phyloP scores from a whole-genome alignment of 2,888 invertebrate species.

The Yponomeuta malinellus region DNA sequence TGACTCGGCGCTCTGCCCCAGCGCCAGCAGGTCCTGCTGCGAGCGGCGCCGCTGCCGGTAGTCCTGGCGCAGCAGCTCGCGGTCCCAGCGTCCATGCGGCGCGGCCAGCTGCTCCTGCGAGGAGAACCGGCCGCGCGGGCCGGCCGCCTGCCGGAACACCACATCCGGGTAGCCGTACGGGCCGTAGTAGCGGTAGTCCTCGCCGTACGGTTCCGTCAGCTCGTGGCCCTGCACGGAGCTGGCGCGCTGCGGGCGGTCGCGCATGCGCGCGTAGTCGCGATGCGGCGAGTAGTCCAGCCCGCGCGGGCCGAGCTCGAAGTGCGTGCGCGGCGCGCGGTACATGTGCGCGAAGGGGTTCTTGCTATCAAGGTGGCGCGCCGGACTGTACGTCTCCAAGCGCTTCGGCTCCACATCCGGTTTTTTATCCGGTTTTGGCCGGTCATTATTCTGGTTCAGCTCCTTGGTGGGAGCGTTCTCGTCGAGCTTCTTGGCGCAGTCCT shows the following conservation, averaged over 20 bases:
- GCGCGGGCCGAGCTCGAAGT: conserved; percentile 70
- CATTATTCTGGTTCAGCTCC: conserved; percentile 42
- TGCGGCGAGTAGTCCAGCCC: conserved; percentile 69
- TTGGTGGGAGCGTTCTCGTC: conserved; percentile 43
- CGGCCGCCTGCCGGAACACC: conserved; percentile 62
- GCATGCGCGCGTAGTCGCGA: conserved; percentile 55
- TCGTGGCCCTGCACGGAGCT: conserved; percentile 69
- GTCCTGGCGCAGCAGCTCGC: conserved; percentile 48
- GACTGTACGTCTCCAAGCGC: conserved; percentile 4
- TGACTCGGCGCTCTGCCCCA: conserved; percentile 63
- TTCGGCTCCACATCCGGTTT: conserved; percentile 13
- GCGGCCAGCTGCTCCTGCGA: conserved; percentile 70
- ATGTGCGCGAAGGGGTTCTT: conserved; percentile 61
- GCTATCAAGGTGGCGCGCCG: conserved; percentile 37
- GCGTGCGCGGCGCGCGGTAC: conserved; percentile 50
- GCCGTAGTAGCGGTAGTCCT: conserved; percentile 60
- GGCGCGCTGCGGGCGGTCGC: conserved; percentile 65
- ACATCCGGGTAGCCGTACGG: conserved; percentile 65
- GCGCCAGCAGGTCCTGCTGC: conserved; percentile 66
- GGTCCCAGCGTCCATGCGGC: conserved; percentile 58
- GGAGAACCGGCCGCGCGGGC: conserved; percentile 62
- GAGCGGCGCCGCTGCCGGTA: conserved; percentile 65
- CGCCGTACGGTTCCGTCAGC: conserved; percentile 58
- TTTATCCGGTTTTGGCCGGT: conserved; percentile 18
- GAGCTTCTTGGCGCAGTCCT: conserved; percentile 29